phyloP scores from a whole-genome alignment of 1,140 invertebrate species.

The Heliconius hermathena region DNA sequence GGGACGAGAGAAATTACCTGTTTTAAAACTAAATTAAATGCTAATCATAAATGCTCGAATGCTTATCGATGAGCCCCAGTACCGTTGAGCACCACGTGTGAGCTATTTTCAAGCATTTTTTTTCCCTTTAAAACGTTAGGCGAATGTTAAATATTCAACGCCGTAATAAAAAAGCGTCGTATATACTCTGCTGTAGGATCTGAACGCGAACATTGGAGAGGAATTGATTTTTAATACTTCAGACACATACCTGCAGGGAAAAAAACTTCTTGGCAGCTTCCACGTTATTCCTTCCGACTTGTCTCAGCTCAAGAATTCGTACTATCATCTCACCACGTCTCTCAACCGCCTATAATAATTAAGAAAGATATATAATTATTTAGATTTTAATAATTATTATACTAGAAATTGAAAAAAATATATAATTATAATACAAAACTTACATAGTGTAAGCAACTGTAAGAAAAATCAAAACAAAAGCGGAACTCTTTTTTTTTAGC shows the following conservation, averaged over 20 bases:
- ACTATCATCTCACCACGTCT: constrained; percentile 97
- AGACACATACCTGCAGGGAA: constrained; percentile 83
- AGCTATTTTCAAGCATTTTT: neutral
- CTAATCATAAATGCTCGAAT: constrained; percentile 34
- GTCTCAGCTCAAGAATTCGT: constrained; percentile 91
- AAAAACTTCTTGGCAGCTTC: constrained; percentile 93
- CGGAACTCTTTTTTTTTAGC: neutral
- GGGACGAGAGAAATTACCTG: constrained; percentile 61
- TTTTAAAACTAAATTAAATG: constrained; percentile 53
- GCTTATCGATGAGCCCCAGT: constrained; percentile 38
- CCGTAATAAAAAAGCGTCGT: neutral
- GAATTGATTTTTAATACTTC: constrained; percentile 4
- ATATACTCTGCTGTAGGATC: neutral
- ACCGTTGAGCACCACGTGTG: neutral
- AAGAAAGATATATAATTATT: neutral
- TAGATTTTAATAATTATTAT: too few species aligned
- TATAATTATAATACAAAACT: neutral
- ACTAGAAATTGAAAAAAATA: neutral
- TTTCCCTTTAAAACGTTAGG: neutral
- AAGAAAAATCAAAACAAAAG: constrained; percentile 15
- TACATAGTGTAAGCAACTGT: neutral
- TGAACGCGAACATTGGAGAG: neutral
- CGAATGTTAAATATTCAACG: constrained; percentile 1
- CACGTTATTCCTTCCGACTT: constrained; percentile 90
- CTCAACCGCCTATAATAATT: constrained; percentile 87